Evolutionary conservation across 53 echinoderm and acorn worm species (phyloP), one percentile per base, ranked within the genome.

Genomic region (Mesocentrotus franciscanus): DNA sequence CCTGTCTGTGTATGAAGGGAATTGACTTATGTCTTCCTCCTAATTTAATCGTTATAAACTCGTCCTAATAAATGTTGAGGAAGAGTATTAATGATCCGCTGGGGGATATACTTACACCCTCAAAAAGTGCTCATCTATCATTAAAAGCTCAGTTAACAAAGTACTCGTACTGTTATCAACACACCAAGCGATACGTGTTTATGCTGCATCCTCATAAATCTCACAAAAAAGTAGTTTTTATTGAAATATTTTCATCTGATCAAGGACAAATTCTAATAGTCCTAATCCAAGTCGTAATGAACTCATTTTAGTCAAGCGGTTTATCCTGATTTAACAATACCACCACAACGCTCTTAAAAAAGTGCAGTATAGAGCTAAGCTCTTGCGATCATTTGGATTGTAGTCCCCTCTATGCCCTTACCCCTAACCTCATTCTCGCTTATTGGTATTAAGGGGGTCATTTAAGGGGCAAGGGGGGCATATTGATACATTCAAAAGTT

Each of bases 21-120:
- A 55, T 94, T 94, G 95, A 94, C 85, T 94, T 64, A 94, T 94
- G 95, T 39, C 95, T 94, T 94, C 95, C 95, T 94, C 55, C 56
- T 66, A 94, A 94, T 94, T 66, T 94, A 22, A 22, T 66, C 11
- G 27, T n/a, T 42, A n/a, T n/a, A n/a, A 85, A 94, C 61, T 55
- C 85, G 26, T 94, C 95, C 70, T 68, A 85, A 94, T 85, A 85
- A 85, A 59, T 30, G 59, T 32, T 33, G 34, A 10, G 75, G 91
- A 6, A 91, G 39, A 66, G 22, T 36, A 39, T 42, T 81, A 81
- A 81, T 81, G 36, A 90, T 90, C 60, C 71, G 92, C 71, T 71
- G 27, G 56, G 92, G 92, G 92, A 72, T 42, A 91, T 91, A 42
- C 39, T 91, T 91, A 20, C 70, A 91, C 70, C 70, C 90, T 27